These are phyloP conservation scores for Epinephelus awoara DNA, from an alignment of 2,797 vertebrate genomes.

Conservation along the genomic window DNA sequence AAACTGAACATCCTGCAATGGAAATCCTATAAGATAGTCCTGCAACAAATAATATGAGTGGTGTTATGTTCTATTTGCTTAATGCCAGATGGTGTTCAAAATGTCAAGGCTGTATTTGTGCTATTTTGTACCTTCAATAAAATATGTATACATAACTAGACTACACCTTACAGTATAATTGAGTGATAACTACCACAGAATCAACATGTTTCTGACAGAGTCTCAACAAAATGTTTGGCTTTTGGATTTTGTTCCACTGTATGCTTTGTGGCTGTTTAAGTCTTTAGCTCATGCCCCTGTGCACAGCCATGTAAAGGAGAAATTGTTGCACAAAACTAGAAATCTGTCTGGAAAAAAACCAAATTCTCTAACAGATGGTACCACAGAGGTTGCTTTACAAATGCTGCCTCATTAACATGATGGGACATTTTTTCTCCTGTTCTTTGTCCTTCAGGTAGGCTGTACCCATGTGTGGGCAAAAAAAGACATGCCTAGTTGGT, in stretches of 20 bases:
- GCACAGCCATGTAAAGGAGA: neutral
- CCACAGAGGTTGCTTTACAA: slow-evolving; percentile 35
- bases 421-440: slow-evolving; percentile 11
- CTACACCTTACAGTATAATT: neutral
- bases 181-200: too few relatives aligned
- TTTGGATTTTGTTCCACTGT: neutral
- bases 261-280: neutral
- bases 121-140: neutral
- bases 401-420: slow-evolving; percentile 54
- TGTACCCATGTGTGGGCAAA: neutral
- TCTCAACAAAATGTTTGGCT: neutral
- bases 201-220: neutral
- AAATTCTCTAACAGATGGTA: slow-evolving; percentile 50
- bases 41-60: neutral
- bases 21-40: slow-evolving; percentile 3
- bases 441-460: slow-evolving; percentile 57
- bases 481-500: neutral
- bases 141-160: too few relatives aligned
- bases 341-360: neutral
- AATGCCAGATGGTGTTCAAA: neutral
- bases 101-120: neutral
- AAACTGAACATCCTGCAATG: neutral
- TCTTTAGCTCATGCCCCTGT: neutral
- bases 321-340: neutral
- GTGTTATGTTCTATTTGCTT: neutral